Conservation (phyloP, 2,888 invertebrate species). For the Drepanosiphum platanoidis region DNA sequence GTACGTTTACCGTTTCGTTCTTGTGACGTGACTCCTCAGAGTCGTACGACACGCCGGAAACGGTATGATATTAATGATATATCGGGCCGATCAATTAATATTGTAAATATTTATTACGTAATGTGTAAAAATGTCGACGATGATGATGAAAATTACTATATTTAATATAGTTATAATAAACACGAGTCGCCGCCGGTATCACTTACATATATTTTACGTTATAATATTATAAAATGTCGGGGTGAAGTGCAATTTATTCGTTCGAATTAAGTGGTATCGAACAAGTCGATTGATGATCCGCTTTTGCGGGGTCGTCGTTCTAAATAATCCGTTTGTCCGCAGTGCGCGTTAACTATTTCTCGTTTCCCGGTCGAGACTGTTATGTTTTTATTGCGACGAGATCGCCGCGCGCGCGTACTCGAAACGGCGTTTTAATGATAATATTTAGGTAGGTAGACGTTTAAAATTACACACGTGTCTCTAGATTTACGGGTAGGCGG, state of each 20-base stretch:
- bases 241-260: neutral
- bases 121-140: no score
- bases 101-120: no score
- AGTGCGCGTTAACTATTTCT: neutral
- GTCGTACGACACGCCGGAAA: no score
- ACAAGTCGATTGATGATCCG: neutral
- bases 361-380: neutral
- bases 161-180: no score
- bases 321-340: neutral
- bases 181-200: no score
- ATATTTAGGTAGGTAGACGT: neutral
- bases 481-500: neutral
- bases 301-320: neutral
- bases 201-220: neutral
- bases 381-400: neutral
- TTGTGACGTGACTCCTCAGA: no score
- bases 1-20: no score
- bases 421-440: neutral
- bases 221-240: neutral
- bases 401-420: neutral
- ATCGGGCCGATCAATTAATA: no score
- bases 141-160: no score
- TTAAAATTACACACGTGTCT: neutral
- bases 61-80: no score
- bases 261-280: neutral